Base-by-base conservation (phyloP, 1,140 invertebrate genomes). In the Pogonus chalceus region DNA sequence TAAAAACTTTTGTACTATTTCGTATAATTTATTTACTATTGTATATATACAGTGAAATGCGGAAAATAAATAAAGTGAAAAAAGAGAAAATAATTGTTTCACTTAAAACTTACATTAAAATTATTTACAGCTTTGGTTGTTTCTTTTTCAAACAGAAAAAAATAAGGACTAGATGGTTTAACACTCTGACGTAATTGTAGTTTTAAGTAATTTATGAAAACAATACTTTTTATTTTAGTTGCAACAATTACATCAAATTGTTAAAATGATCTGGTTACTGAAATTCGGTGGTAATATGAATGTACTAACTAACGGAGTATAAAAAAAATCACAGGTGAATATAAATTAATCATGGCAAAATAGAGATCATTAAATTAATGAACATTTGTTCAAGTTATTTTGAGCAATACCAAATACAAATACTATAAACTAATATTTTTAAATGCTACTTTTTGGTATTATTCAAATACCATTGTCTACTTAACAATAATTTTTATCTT, bases 91-190 rank as follows among this genome's bases (percentile, higher is more conserved):
- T 9, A 10, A 43, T 18, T 43, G 18, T 12, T 43, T 43, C 18
- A 43, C 37, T 43, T 43, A 43, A 43, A 43, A 43, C 37, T 43
- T 43, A 43, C 7, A 43, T 43, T 43, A 43, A 43, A 43, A 43
- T 12, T 43, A 43, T 43, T 4, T 43, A 43, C 37, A 43, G 18
- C 37, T 43, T 43, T 43, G 37, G 37, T 43, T 10, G 9, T 16
- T 43, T 16, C 18, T 43, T 43, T 43, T 43, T 43, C 37, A 43
- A 4, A 12, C 9, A 43, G 37, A 12, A 43, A 43, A 43, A 31
- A 31, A 31, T 31, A 31, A 7, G 26, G 37, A 43, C 37, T 43
- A 43, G 37, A 9, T 43, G 37, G 18, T 12, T 43, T 43, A 43
- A 43, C 37, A 43, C 18, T 43, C 18, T 12, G 37, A 43, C 37